A percentile compares a stretch with the other conserved stretches of the same genome.
Conservation (phyloP, 2,797 vertebrate genomes). For the Xenops minutus region DNA sequence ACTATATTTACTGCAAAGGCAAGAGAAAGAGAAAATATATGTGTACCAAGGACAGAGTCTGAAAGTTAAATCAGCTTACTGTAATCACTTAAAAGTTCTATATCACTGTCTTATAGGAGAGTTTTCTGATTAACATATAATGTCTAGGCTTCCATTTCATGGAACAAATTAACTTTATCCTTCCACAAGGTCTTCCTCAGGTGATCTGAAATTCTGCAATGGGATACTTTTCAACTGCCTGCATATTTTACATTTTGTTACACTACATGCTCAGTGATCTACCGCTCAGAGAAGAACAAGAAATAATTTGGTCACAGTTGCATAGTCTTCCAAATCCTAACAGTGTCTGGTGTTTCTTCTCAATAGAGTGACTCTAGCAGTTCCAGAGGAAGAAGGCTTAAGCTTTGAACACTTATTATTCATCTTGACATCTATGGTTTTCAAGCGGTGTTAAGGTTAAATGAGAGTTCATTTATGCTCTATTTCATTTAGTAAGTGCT, state of each 20-base stretch:
- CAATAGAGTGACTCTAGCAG: not conserved
- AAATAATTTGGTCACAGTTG: not conserved
- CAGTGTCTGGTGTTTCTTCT: not conserved
- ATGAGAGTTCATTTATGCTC: slow-evolving; percentile 50
- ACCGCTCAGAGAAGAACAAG: not conserved
- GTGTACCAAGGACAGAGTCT: not conserved
- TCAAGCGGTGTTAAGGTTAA: slow-evolving; percentile 30
- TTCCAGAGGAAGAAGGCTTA: not conserved
- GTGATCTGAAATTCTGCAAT: not conserved
- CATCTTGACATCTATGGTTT: slow-evolving; percentile 23
- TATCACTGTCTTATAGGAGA: not conserved
- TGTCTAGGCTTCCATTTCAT: not conserved
- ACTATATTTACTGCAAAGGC: not conserved
- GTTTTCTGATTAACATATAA: not conserved
- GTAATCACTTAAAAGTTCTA: not conserved
- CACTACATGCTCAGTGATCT: not conserved
- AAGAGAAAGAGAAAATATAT: not conserved
- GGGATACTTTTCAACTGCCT: not conserved
- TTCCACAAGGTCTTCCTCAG: not conserved
- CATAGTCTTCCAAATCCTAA: not conserved
- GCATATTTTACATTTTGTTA: not conserved
- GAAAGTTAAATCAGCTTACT: not conserved
- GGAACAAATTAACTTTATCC: not conserved
- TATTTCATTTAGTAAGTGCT: slow-evolving; percentile 51
- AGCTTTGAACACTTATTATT: not conserved